Conservation (phyloP, 2,113 vertebrate species). For the Pterocles orientalis region DNA sequence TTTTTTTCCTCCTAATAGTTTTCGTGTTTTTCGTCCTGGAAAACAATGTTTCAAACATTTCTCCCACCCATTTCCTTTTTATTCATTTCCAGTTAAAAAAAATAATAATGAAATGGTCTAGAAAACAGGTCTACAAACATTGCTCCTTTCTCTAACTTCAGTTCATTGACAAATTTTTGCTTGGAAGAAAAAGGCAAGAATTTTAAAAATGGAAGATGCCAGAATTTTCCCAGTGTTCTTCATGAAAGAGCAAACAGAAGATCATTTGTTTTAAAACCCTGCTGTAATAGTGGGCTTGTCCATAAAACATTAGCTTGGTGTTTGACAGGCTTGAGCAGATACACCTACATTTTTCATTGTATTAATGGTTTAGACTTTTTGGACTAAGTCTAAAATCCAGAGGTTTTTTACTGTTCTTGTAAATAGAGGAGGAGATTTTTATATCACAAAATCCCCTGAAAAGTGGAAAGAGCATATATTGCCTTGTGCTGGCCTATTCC, state of each 20-base stretch:
- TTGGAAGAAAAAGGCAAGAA: background rate
- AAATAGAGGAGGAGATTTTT: background rate
- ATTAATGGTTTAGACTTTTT: background rate
- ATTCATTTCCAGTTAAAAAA: background rate
- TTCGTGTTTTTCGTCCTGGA: background rate
- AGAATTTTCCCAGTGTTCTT: background rate
- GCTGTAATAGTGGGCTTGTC: background rate
- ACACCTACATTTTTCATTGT: background rate
- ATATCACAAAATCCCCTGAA: background rate
- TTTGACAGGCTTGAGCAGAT: background rate
- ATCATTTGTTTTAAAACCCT: background rate
- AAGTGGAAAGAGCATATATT: background rate
- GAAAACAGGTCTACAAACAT: background rate
- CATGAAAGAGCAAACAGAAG: background rate
- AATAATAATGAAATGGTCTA: fast-evolving
- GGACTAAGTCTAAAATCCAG: background rate
- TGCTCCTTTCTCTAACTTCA: background rate
- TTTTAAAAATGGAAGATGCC: background rate
- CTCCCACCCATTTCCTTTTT: background rate
- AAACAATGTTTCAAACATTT: background rate
- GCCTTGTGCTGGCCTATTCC: background rate
- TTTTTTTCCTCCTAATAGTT: background rate
- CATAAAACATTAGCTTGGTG: background rate
- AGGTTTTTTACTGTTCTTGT: background rate
- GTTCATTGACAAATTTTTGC: background rate